phyloP scores from a whole-genome alignment of 2,113 vertebrate species.

The Micromys minutus region DNA sequence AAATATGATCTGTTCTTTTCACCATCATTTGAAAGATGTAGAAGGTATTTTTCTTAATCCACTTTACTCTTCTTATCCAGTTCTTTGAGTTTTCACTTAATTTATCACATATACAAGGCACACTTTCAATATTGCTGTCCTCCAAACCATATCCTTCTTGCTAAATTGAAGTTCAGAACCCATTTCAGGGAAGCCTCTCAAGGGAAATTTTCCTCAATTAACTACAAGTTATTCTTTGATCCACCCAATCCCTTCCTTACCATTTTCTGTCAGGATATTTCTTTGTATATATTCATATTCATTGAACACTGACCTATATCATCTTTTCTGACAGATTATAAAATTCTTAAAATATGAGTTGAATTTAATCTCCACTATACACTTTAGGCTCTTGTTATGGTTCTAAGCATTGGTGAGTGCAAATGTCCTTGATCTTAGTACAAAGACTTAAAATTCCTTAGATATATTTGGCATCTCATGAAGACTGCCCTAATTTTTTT shows the following conservation, averaged over 20 bases:
- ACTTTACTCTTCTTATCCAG: conserved; percentile 43
- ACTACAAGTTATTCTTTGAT: conserved; percentile 65
- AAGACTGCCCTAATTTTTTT: conserved; percentile 67
- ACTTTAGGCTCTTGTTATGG: conserved; percentile 19
- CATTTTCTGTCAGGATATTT: conserved; percentile 72
- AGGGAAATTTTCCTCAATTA: conserved; percentile 77
- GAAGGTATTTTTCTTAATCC: background rate
- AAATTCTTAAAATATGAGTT: conserved; percentile 60
- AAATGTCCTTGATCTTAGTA: conserved; percentile 63
- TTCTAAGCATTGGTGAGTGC: background rate
- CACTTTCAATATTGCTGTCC: conserved; percentile 34
- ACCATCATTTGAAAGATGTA: conserved; percentile 5
- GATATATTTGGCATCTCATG: conserved; percentile 58
- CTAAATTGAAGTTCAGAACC: conserved; percentile 72
- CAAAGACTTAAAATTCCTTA: conserved; percentile 56
- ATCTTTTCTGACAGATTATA: conserved; percentile 59
- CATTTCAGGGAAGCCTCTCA: conserved; percentile 61
- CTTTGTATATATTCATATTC: conserved; percentile 69
- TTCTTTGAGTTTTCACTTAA: conserved; percentile 65
- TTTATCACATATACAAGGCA: conserved; percentile 56
- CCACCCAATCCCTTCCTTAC: conserved; percentile 70
- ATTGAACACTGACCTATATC: conserved; percentile 33
- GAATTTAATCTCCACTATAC: conserved; percentile 54
- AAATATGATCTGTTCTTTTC: conserved; percentile 28
- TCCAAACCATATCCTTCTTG: conserved; percentile 57